Evolutionary conservation across 2,113 vertebrate species (phyloP).

Genomic region (Polyodon spathula): DNA sequence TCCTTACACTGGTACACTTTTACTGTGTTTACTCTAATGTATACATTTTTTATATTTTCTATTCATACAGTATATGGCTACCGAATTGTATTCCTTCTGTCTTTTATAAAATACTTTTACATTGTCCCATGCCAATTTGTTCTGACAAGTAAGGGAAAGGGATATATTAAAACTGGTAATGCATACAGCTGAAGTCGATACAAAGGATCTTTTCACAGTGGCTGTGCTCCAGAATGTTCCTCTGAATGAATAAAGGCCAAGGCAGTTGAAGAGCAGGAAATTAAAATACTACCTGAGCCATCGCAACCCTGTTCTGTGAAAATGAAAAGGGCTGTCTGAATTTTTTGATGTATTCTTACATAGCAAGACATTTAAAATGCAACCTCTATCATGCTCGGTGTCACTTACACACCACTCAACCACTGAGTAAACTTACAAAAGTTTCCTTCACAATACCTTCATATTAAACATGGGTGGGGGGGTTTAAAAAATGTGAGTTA

Average conservation of each 20-base stretch:
- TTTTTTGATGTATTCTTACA: neutral
- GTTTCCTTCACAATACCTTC: too few species aligned
- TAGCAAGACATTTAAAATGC: neutral
- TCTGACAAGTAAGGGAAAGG: neutral
- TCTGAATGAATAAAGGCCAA: constrained; percentile 43
- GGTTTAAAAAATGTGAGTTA: too few species aligned
- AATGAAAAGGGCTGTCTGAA: constrained; percentile 7
- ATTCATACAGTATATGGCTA: too few species aligned
- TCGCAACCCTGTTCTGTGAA: constrained; percentile 30
- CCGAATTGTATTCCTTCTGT: too few species aligned
- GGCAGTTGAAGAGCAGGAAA: constrained; percentile 52
- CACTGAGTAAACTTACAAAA: neutral
- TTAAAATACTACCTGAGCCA: constrained; percentile 50
- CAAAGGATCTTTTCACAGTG: constrained; percentile 32
- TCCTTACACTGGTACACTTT: too few species aligned
- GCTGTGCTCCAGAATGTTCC: constrained; percentile 52
- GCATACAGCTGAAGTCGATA: neutral
- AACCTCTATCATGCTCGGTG: neutral
- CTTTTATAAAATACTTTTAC: too few species aligned
- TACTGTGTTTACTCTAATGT: too few species aligned
- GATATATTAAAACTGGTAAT: neutral
- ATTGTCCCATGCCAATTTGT: neutral
- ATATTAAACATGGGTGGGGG: too few species aligned
- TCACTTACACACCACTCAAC: neutral
- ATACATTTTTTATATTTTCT: too few species aligned